Evolutionary conservation across 2,113 vertebrate genomes (phyloP), one percentile per base, ranked within the genome.

Genomic region (Salvelinus alpinus): DNA sequence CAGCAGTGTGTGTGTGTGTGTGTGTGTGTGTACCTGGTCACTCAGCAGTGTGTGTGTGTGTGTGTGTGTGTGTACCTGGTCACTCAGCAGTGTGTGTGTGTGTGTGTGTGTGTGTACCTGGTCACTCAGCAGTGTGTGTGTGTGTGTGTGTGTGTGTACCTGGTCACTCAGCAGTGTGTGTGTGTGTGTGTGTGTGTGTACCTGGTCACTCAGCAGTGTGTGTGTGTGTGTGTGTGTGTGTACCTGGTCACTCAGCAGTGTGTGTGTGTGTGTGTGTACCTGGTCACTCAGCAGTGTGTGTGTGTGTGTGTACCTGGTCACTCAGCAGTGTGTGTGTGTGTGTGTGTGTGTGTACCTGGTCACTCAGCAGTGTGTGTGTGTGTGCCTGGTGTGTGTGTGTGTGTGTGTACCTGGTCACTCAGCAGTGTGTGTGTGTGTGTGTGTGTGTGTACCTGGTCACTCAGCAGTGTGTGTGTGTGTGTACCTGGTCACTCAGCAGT

Each of bases 401-500:
- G n/a, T n/a, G n/a, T n/a, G n/a, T n/a, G n/a, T n/a, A 97, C 96
- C 96, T 98, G 96, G 88, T 98, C 96, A 57, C 95, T 97, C 74
- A 98, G 95, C 69, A 97, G 93, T 76, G 97, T 95, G 93, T 96
- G 96, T 76, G 31, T 44, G 0, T 0, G 27, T 82, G n/a, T n/a
- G n/a, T n/a, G n/a, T n/a, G n/a, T n/a, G n/a, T n/a, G n/a, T n/a
- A 97, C 96, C 96, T 98, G 96, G 88, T 98, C 96, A 57, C 95
- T 97, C 74, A 98, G 95, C 69, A 97, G 93, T 76, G 97, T 95
- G 93, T 96, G 96, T 76, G 31, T 44, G 0, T 0, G 27, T 82
- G n/a, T n/a, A 97, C 96, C 96, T 98, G 96, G 88, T 98, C 96
- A 57, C 95, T 97, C 74, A 98, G 95, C 69, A 97, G 93, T 76